A percentile compares a stretch with the other conserved stretches of the same genome.
phyloP scores from a whole-genome alignment of 2,113 vertebrate species.

The Brienomyrus longianalis region DNA sequence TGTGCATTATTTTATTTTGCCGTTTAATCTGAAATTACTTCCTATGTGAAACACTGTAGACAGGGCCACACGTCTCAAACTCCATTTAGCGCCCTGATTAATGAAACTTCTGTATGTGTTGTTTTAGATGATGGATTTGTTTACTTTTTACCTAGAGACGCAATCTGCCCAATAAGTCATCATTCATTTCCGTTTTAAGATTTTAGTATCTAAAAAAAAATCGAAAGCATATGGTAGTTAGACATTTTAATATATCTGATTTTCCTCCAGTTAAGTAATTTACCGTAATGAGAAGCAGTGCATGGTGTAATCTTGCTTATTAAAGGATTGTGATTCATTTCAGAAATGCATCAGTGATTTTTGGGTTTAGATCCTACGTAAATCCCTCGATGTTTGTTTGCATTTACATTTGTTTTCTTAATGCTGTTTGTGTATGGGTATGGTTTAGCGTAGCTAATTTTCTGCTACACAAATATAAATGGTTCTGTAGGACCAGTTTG shows the following conservation, averaged over 20 bases:
- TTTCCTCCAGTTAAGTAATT: slow-evolving; percentile 49
- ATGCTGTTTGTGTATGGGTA: not conserved
- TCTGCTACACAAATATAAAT: not conserved
- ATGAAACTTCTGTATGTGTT: not conserved
- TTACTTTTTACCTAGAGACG: not conserved
- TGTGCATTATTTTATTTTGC: not conserved
- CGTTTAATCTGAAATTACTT: not conserved
- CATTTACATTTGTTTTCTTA: not conserved
- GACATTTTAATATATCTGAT: slow-evolving; percentile 40
- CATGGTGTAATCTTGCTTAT: slow-evolving; percentile 45
- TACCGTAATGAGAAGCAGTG: slow-evolving; percentile 47
- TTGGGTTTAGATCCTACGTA: not conserved
- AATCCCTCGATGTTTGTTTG: not conserved
- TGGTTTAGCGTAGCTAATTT: not conserved
- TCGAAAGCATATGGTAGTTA: slow-evolving; percentile 58
- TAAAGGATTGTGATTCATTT: slow-evolving; percentile 63
- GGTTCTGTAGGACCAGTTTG: not conserved
- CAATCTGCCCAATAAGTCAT: not conserved
- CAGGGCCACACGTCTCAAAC: not conserved
- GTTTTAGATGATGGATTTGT: not conserved
- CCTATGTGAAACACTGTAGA: not conserved
- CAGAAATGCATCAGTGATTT: slow-evolving; percentile 60
- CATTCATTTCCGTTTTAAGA: not conserved
- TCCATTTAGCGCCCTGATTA: not conserved
- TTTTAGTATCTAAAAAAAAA: slow-evolving; percentile 36